Evolutionary conservation across 2,888 invertebrate genomes (phyloP).

Genomic region (Chrysodeixis includens): DNA sequence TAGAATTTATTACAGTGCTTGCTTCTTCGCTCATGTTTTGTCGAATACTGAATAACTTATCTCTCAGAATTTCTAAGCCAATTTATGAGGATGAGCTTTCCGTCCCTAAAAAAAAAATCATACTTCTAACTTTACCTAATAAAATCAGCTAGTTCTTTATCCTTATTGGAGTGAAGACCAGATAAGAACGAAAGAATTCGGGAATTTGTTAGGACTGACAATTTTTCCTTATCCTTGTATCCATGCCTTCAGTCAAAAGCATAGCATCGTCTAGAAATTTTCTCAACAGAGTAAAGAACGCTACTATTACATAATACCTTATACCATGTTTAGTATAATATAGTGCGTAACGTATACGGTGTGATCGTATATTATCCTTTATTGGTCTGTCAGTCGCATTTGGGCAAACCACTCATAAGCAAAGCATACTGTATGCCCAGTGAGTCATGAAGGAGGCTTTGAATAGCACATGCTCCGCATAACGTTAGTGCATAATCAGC

Average conservation of each 20-base stretch:
- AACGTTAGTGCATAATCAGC: constrained; percentile 24
- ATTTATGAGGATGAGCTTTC: too few relatives aligned
- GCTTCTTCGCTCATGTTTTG: background rate
- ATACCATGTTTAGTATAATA: constrained; percentile 2
- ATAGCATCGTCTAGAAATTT: background rate
- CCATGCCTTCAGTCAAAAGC: background rate
- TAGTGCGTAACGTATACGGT: constrained; percentile 4
- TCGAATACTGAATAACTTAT: too few relatives aligned
- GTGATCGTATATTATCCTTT: background rate
- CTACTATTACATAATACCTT: constrained; percentile 27
- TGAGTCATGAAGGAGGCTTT: constrained; percentile 36
- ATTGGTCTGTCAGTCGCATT: constrained; percentile 15
- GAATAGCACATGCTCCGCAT: constrained; percentile 32
- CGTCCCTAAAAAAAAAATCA: too few relatives aligned
- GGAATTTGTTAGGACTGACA: too few relatives aligned
- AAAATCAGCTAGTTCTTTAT: too few relatives aligned
- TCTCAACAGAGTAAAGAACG: background rate
- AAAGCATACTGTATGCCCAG: constrained; percentile 21
- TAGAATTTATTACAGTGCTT: background rate
- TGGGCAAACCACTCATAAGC: constrained; percentile 37
- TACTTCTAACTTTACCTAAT: too few relatives aligned
- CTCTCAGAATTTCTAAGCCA: too few relatives aligned
- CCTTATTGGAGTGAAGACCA: too few relatives aligned
- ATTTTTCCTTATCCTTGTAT: too few relatives aligned
- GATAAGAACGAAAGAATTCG: too few relatives aligned